Percentiles rank a stretch among this genome's conserved stretches.
phyloP scores from a whole-genome alignment of 2,797 vertebrate species.

The Botia kubotai region DNA sequence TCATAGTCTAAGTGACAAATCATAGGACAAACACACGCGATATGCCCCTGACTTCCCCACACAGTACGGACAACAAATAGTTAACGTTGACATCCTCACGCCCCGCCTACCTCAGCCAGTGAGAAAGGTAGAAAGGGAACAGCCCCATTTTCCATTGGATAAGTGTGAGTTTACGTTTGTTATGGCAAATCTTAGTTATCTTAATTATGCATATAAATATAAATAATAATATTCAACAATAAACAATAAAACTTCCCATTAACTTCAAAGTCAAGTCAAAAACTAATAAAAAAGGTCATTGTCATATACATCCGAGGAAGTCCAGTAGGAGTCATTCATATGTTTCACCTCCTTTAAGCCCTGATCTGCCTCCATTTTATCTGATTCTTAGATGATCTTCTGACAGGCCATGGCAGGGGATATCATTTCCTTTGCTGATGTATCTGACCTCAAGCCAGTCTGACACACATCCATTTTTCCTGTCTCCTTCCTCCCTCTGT shows the following conservation, averaged over 20 bases:
- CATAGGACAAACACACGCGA: not conserved
- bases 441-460: conserved; percentile 8
- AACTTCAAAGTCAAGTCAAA: too few species aligned
- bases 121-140: not conserved
- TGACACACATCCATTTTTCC: conserved; percentile 1
- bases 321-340: not conserved
- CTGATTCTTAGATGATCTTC: conserved; percentile 8
- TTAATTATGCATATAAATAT: too few species aligned
- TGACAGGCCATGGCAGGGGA: conserved; percentile 5
- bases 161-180: too few species aligned
- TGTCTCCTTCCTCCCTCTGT: not conserved
- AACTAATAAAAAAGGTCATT: too few species aligned
- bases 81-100: not conserved
- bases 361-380: conserved; percentile 8
- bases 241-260: too few species aligned
- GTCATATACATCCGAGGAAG: too few species aligned
- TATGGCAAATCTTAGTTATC: too few species aligned
- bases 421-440: not conserved
- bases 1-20: conserved; percentile 23
- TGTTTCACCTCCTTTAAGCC: conserved; percentile 33
- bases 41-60: not conserved
- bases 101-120: conserved; percentile 37
- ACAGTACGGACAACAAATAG: not conserved
- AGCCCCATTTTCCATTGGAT: not conserved
- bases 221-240: too few species aligned